A percentile compares a stretch with the other conserved stretches of the same genome.
phyloP scores from a whole-genome alignment of 2,797 vertebrate genomes.

The Sorex maritimensis region DNA sequence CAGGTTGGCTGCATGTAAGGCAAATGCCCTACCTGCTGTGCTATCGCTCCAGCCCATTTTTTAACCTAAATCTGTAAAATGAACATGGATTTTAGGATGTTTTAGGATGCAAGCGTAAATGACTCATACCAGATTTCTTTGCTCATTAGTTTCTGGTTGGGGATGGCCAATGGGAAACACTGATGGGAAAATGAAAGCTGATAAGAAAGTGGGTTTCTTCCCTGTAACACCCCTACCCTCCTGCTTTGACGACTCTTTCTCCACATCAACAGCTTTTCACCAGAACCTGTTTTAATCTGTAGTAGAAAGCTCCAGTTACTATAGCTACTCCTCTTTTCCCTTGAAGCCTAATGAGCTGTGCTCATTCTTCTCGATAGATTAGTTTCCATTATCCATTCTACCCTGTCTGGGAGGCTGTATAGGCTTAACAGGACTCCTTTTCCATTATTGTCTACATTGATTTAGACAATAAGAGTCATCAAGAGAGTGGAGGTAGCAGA shows the following conservation, averaged over 20 bases:
- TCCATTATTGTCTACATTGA: background rate
- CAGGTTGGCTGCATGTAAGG: too few relatives aligned
- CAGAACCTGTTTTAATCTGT: background rate
- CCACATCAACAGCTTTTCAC: background rate
- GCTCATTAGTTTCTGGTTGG: background rate
- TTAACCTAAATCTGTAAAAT: background rate
- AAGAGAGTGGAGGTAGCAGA: background rate
- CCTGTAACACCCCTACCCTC: background rate
- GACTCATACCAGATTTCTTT: background rate
- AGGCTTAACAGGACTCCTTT: background rate
- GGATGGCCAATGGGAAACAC: background rate
- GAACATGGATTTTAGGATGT: background rate
- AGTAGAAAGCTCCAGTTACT: background rate
- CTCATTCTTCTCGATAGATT: slow-evolving; percentile 13
- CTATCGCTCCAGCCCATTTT: background rate
- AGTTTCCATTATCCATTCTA: background rate
- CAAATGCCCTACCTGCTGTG: too few relatives aligned
- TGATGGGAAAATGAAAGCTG: background rate
- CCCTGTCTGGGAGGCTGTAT: background rate
- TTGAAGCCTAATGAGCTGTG: background rate
- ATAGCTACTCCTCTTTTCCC: background rate
- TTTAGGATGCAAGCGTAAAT: background rate
- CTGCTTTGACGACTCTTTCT: background rate
- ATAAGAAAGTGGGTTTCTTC: background rate
- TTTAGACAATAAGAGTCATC: background rate